Evolutionary conservation across 2,113 vertebrate genomes (phyloP).

Genomic region (Grammomys surdaster): DNA sequence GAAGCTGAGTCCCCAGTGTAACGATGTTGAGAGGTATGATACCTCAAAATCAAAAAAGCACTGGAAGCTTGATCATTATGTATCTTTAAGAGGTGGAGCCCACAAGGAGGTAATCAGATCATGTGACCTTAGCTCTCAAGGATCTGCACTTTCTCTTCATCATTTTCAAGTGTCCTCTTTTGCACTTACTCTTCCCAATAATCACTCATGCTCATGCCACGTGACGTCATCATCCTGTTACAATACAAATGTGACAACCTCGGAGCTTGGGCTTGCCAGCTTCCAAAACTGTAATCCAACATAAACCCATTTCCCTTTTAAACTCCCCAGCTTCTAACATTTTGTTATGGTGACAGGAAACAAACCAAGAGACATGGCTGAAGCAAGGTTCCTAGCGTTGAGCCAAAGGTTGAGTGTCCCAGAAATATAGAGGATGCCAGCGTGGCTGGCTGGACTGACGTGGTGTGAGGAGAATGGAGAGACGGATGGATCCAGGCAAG

Average conservation of each 20-base stretch:
- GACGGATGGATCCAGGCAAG: neutral
- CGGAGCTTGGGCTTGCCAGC: too few relatives aligned
- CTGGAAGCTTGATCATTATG: too few relatives aligned
- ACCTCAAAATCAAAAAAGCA: too few relatives aligned
- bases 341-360: slow-evolving; percentile 3
- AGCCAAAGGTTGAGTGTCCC: neutral
- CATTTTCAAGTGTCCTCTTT: neutral
- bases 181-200: neutral
- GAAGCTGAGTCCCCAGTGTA: neutral
- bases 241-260: neutral
- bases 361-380: neutral
- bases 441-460: neutral
- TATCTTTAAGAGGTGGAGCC: neutral
- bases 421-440: neutral
- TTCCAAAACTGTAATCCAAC: neutral
- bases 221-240: neutral
- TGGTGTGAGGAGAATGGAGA: neutral
- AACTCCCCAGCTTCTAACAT: neutral
- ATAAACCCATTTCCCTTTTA: neutral
- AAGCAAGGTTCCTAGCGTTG: neutral
- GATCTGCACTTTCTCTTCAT: too few relatives aligned
- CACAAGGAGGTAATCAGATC: neutral
- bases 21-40: neutral
- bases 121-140: too few relatives aligned
- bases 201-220: neutral